A percentile compares a stretch with the other conserved stretches of the same genome.
Conservation (phyloP, 2,113 vertebrate species). For the Pelecanus crispus region DNA sequence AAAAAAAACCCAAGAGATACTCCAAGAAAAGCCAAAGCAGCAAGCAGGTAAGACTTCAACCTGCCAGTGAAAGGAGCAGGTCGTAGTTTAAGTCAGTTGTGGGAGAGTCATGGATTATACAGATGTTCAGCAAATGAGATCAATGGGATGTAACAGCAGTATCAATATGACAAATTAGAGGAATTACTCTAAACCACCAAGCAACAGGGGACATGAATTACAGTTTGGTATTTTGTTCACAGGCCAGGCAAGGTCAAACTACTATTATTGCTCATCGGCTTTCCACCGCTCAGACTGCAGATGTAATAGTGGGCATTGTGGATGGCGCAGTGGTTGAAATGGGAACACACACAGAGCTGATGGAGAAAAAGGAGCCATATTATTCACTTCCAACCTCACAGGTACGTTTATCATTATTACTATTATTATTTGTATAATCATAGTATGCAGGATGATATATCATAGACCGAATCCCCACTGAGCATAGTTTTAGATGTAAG, state of each 20-base stretch:
- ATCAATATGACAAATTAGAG: slow-evolving; percentile 41
- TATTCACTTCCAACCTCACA: neutral
- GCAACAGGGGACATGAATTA: slow-evolving; percentile 17
- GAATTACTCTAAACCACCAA: slow-evolving; percentile 16
- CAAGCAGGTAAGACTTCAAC: neutral
- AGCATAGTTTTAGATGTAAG: neutral
- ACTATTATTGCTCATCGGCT: neutral
- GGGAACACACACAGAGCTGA: neutral
- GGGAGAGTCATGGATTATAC: neutral
- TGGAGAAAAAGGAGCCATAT: neutral
- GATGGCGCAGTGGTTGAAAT: neutral
- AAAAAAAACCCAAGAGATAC: neutral
- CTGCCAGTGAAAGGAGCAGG: neutral
- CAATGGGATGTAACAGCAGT: slow-evolving; percentile 13
- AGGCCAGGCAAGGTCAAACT: neutral
- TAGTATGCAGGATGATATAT: neutral
- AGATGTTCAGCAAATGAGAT: neutral
- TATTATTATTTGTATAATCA: neutral
- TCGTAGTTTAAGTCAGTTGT: neutral
- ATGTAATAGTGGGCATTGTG: neutral
- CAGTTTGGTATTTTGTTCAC: slow-evolving; percentile 26
- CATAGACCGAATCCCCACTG: neutral
- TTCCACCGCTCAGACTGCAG: neutral
- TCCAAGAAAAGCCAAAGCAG: neutral
- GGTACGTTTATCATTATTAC: neutral